Evolutionary conservation across 2,113 vertebrate genomes (phyloP).

Genomic region (Pandion haliaetus): DNA sequence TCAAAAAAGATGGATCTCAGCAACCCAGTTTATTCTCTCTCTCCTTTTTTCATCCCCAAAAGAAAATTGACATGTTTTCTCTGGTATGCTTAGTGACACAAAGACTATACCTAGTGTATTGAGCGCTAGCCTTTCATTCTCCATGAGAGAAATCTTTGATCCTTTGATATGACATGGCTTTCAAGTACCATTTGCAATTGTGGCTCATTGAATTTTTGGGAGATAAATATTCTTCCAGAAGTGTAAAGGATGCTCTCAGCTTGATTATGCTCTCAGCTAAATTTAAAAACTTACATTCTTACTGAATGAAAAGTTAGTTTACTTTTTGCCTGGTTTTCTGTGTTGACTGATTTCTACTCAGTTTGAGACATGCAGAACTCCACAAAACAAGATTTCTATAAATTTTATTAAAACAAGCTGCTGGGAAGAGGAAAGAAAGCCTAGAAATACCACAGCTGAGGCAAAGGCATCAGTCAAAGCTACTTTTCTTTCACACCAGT

Average conservation of each 20-base stretch:
- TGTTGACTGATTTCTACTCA: background rate
- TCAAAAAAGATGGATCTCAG: background rate
- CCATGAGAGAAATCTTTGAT: background rate
- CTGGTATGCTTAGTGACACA: background rate
- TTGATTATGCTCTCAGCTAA: background rate
- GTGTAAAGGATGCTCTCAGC: background rate
- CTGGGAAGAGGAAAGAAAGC: background rate
- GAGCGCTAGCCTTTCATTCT: background rate
- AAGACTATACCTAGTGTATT: background rate
- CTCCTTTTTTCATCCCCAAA: background rate
- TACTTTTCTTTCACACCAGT: background rate
- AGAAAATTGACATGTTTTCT: background rate
- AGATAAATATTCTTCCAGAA: background rate
- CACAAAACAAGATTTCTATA: background rate
- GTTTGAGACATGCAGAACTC: background rate
- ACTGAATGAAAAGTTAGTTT: background rate
- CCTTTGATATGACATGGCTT: background rate
- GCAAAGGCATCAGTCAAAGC: background rate
- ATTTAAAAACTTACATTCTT: background rate
- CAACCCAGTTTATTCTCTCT: background rate
- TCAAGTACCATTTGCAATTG: background rate
- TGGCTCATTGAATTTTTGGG: background rate
- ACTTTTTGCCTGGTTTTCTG: background rate
- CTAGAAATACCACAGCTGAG: background rate
- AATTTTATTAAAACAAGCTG: background rate